A percentile compares a stretch with the other conserved stretches of the same genome.
Evolutionary conservation across 2,113 vertebrate genomes (phyloP).

Genomic region (Cynoglossus semilaevis): DNA sequence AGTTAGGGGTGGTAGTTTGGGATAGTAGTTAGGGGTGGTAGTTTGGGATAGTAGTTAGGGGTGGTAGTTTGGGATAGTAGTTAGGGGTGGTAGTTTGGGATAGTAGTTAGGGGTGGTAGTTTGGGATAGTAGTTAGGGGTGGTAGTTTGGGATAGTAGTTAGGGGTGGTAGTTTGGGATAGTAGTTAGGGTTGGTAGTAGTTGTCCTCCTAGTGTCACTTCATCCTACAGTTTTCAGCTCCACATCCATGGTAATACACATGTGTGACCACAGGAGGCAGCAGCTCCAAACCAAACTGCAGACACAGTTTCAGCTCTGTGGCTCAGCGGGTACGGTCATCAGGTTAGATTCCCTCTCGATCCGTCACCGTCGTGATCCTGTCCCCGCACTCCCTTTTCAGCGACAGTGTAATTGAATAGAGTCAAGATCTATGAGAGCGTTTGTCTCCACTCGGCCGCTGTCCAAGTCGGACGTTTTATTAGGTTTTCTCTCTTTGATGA

Average conservation of each 20-base stretch:
- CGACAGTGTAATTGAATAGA: conserved; percentile 18
- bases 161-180: no score
- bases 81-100: no score
- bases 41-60: no score
- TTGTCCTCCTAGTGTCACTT: no score
- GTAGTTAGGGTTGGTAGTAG: no score
- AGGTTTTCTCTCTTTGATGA: conserved; percentile 3
- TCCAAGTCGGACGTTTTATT: conserved; percentile 27
- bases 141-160: no score
- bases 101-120: no score
- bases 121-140: no score
- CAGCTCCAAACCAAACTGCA: neutral
- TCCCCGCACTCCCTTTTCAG: neutral
- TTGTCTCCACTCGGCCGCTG: neutral
- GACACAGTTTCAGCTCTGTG: neutral
- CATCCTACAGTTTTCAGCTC: no score
- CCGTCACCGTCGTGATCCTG: neutral
- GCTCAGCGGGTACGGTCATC: neutral
- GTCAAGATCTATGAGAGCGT: conserved; percentile 1
- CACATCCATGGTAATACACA: neutral
- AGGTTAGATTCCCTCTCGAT: neutral
- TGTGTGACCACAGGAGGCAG: neutral
- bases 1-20: no score
- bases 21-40: no score
- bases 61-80: no score